Conservation (phyloP, 1,140 invertebrate genomes). For the Orchesella cincta region DNA sequence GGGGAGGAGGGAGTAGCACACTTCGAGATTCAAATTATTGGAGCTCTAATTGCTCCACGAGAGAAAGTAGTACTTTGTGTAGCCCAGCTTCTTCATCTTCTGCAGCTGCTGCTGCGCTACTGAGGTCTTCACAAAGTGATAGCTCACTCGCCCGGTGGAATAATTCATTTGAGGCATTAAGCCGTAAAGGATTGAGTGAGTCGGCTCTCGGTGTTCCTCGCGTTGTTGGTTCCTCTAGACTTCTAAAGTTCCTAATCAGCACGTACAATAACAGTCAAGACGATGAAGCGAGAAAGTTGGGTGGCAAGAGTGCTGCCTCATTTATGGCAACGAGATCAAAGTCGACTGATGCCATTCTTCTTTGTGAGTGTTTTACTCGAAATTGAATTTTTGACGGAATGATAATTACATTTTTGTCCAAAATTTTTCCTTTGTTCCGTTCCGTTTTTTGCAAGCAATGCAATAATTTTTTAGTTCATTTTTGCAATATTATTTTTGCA, state of each 20-base stretch:
- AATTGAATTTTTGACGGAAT: not conserved
- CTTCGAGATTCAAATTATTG: slow-evolving; percentile 41
- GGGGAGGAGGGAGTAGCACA: not conserved
- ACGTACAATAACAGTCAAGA: not conserved
- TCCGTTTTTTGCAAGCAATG: not conserved
- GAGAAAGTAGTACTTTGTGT: slow-evolving; percentile 13
- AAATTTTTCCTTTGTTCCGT: not conserved
- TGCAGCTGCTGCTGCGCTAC: not conserved
- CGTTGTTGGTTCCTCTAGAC: slow-evolving; percentile 46
- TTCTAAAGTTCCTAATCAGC: slow-evolving; percentile 46
- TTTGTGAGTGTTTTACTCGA: slow-evolving; percentile 23
- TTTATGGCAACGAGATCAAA: slow-evolving; percentile 9
- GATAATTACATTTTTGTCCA: not conserved
- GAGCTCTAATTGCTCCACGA: slow-evolving; percentile 34
- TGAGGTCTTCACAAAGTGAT: slow-evolving; percentile 47
- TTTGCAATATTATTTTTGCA: not conserved
- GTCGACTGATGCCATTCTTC: slow-evolving; percentile 9
- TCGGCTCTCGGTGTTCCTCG: slow-evolving; percentile 42
- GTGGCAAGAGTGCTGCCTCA: not conserved
- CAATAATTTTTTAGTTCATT: not conserved
- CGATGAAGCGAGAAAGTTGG: not conserved
- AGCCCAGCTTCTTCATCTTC: not conserved
- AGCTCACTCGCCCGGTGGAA: slow-evolving; percentile 38
- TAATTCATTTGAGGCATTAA: slow-evolving; percentile 48
- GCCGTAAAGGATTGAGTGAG: slow-evolving; percentile 48